Evolutionary conservation across 2,797 vertebrate genomes (phyloP).

Genomic region (Lophotriccus pileatus): DNA sequence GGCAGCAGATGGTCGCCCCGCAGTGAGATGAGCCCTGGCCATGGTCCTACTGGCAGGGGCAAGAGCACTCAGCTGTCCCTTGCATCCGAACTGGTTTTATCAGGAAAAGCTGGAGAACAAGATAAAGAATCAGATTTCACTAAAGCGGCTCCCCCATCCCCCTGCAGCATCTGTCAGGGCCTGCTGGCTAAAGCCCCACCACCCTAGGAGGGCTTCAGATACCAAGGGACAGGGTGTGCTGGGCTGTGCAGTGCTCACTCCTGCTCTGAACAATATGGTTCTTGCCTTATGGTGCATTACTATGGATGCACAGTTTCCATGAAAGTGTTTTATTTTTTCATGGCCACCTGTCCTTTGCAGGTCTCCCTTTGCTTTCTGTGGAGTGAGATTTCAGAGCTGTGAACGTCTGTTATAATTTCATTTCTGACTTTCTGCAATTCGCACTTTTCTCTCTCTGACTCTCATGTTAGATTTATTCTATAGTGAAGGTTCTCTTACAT

Average conservation of each 20-base stretch:
- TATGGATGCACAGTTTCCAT: background rate
- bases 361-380: background rate
- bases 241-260: background rate
- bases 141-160: conserved; percentile 33
- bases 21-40: conserved; percentile 67
- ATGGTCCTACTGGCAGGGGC: conserved; percentile 68
- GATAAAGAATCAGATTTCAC: conserved; percentile 53
- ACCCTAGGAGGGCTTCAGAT: background rate
- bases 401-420: background rate
- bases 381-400: background rate
- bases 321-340: background rate
- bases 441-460: background rate
- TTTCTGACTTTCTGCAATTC: background rate
- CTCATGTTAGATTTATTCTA: background rate
- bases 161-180: conserved; percentile 51
- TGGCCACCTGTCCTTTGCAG: conserved; percentile 17
- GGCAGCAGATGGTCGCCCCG: conserved; percentile 67
- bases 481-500: background rate
- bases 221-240: conserved; percentile 34
- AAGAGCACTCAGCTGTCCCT: conserved; percentile 66
- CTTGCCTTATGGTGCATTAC: conserved; percentile 43
- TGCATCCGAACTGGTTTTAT: conserved; percentile 60
- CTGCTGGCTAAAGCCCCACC: conserved; percentile 23
- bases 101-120: conserved; percentile 60
- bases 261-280: background rate